Percentiles rank a stretch among this genome's conserved stretches.
These are phyloP conservation scores for Lymantria dispar DNA, from an alignment of 2,888 invertebrate genomes.

Conservation along the genomic window DNA sequence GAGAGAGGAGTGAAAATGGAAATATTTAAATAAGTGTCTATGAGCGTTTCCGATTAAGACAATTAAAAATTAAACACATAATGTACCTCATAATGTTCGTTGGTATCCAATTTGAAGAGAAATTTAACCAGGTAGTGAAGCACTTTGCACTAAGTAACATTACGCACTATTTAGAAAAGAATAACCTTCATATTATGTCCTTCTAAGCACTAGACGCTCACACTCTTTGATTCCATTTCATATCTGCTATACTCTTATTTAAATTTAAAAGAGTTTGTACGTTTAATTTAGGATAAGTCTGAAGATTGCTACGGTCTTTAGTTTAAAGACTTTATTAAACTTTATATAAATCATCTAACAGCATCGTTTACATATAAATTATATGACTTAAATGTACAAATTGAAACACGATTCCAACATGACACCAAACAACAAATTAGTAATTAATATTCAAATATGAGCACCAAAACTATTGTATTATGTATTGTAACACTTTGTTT, in stretches of 20 bases:
- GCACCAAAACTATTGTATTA: too few species aligned
- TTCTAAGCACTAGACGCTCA: background rate
- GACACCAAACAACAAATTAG: too few species aligned
- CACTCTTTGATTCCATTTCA: background rate
- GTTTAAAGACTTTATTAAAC: conserved; percentile 3
- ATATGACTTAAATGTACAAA: background rate
- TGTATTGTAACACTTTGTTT: too few species aligned
- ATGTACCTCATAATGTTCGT: conserved; percentile 65
- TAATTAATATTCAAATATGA: too few species aligned
- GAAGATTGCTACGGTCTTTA: background rate
- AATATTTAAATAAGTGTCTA: too few species aligned
- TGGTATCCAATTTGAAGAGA: conserved; percentile 70
- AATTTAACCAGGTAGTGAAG: conserved; percentile 40
- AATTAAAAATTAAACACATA: conserved; percentile 6
- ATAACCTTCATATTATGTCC: conserved; percentile 22
- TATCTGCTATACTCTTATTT: background rate
- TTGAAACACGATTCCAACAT: background rate
- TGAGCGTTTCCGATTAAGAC: background rate
- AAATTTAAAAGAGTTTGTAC: background rate
- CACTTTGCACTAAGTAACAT: conserved; percentile 50
- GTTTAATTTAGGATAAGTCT: too few species aligned
- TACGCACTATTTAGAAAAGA: conserved; percentile 43
- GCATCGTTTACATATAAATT: conserved; percentile 6
- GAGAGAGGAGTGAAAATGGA: too few species aligned
- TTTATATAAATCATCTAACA: conserved; percentile 8